These are phyloP conservation scores for Scartelaos histophorus DNA, from an alignment of 2,113 vertebrate species.

Conservation along the genomic window DNA sequence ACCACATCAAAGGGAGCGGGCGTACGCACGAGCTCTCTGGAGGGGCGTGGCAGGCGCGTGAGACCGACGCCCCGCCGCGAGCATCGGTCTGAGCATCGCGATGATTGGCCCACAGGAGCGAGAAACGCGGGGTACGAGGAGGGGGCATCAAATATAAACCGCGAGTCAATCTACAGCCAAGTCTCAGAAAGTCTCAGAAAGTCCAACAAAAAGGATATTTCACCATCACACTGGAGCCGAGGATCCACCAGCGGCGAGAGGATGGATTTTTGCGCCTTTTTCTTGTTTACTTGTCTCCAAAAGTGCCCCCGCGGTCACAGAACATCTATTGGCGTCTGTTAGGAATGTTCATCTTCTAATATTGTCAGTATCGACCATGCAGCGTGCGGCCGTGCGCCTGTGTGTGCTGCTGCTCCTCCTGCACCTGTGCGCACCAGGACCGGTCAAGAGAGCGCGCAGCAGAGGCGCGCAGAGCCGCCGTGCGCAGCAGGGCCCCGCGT, in stretches of 20 bases:
- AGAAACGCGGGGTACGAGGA: conserved; percentile 31
- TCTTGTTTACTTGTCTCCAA: conserved; percentile 14
- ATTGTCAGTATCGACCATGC: conserved; percentile 38
- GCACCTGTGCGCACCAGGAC: conserved; percentile 71
- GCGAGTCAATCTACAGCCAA: conserved; percentile 23
- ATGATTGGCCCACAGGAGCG: conserved; percentile 63
- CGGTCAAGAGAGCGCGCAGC: conserved; percentile 77
- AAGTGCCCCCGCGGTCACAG: conserved; percentile 15
- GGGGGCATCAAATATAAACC: conserved; percentile 64
- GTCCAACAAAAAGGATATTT: neutral
- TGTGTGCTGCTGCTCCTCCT: conserved; percentile 79
- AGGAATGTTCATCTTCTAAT: conserved; percentile 29
- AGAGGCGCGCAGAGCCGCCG: conserved; percentile 72
- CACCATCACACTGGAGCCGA: conserved; percentile 11
- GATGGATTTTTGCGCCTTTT: conserved; percentile 36
- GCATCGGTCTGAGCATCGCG: conserved; percentile 54
- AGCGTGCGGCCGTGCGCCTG: conserved; percentile 48
- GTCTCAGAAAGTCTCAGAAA: conserved; percentile 1
- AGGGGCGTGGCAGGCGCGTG: conserved; percentile 34
- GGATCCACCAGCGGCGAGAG: neutral
- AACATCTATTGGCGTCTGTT: conserved; percentile 16
- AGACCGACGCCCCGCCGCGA: conserved; percentile 50
- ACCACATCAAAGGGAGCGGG: conserved; percentile 47
- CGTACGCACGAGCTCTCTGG: conserved; percentile 14
- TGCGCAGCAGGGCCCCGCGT: conserved; percentile 36